Base-by-base conservation (phyloP, 1,140 invertebrate species). In the Helicoverpa armigera region DNA sequence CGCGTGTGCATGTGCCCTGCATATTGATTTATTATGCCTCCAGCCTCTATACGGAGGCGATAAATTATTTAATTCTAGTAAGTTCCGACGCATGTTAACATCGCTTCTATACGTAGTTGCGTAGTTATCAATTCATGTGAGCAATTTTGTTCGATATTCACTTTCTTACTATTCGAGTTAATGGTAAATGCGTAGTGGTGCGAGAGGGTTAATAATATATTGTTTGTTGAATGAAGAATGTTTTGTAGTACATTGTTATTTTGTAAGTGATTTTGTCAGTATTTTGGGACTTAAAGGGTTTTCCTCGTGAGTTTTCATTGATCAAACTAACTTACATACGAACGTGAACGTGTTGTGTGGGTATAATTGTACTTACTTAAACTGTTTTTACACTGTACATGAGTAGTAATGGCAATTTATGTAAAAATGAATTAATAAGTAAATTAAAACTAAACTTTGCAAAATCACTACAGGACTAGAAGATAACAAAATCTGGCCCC, bases 21-120 rank as follows among this genome's bases (percentile, higher is more conserved):
- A 94, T 94, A 94, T 94, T 94, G 93, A 94, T 94, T 94, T 93
- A 93, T 92, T 91, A 92, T 88, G 84, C 90, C 88, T 86, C 87
- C 87, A 84, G 83, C 89, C 83, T 87, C 85, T 88, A 88, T 87
- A 85, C 87, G 86, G 65, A 87, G 35, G 80, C 91, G 89, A 93
- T 93, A 92, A 93, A 94, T 93, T 93, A 94, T 94, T 93, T 92
- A 93, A 94, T 93, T 92, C 91, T 87, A 82, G 83, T 83, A 93
- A 93, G 90, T 92, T 93, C 88, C 88, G 84, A 90, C 87, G 85
- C 84, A 63, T 89, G 86, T 88, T 86, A 82, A 82, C 80, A 81
- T 70, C 35, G 23, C 18, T 72, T 53, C 72, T 77, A 79, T 80
- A 74, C 23, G 56, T 82, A 13, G 63, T 60, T 56, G 73, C 60